Base-by-base conservation (phyloP, 92 coral and sea anemone genomes). In the Umimayanthus kanabou region DNA sequence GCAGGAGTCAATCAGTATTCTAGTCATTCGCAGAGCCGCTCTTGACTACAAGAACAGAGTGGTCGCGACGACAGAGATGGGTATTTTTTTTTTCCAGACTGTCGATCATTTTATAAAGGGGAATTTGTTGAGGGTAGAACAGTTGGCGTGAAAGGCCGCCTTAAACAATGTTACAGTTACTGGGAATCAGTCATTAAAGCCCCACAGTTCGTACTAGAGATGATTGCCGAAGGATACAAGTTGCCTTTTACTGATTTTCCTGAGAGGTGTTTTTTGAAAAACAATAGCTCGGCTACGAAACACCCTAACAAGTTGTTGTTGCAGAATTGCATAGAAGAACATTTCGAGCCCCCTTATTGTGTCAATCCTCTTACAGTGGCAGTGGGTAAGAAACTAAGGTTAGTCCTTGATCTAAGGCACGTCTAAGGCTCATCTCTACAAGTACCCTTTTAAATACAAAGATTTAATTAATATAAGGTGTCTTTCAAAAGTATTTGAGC, bases 151-250 rank as follows among this genome's bases (percentile, higher is more conserved):
- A 78, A 78, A 65, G 89, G 85, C 42, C 79, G 72, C 66, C 85
- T 79, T 58, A 66, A 79, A 67, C 85, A 87, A 57, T 77, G 85
- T 22, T 0, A 33, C 15, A 47, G 55, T 49, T 88, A 69, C 67
- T 88, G 72, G 89, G 77, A 87, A 76, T 39, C 45, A 0, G 33
- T 66, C 43, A 87, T 67, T 53, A 11, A 80, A 26, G 89, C 89
- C 73, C 65, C 85, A 0, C 77, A 13, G 0, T 78, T 87, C 37
- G 85, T 79, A 1, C 25, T 76, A 4, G 72, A 29, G 42, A 77
- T 89, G 29, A 86, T 92, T 22, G 28, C 45, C 47, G 80, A 77
- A n/a, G 92, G 94, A 9, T 89, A 89, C 47, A 85, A 88, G 77
- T 50, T 92, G 5, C 90, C 92, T 1, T 86, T 86, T 89, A 39